Percentiles rank a stretch among this genome's conserved stretches.
Conservation (phyloP, 2,888 invertebrate species). For the Lepidocyrtoides sp. region DNA sequence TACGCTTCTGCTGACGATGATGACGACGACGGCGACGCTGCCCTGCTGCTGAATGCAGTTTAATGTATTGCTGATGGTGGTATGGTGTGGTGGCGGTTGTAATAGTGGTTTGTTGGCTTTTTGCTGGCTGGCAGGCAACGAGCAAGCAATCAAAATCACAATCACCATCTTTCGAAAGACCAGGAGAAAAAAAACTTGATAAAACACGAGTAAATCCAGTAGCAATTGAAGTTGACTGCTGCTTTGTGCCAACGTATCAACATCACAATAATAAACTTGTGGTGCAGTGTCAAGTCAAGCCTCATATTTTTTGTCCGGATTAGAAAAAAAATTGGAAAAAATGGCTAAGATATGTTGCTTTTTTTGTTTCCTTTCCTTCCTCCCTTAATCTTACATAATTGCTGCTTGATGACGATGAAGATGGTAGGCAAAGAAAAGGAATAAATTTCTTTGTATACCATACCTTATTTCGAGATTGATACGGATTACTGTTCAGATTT, state of each 20-base stretch:
- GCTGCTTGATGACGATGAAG: slow-evolving; percentile 17
- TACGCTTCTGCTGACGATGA: slow-evolving; percentile 57
- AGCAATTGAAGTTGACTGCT: slow-evolving; percentile 79
- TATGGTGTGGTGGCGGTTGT: slow-evolving; percentile 50
- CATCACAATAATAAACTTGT: slow-evolving; percentile 63
- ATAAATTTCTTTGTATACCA: too few species aligned
- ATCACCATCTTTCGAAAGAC: slow-evolving; percentile 53
- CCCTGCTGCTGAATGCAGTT: slow-evolving; percentile 51
- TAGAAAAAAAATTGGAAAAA: not conserved
- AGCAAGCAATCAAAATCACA: slow-evolving; percentile 80
- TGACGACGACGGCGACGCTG: slow-evolving; percentile 61
- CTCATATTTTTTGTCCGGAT: slow-evolving; percentile 33
- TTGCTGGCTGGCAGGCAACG: slow-evolving; percentile 71
- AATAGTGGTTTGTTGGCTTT: slow-evolving; percentile 69
- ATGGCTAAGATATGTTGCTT: not conserved
- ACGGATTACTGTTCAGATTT: not conserved
- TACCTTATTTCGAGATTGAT: not conserved
- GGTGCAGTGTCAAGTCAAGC: slow-evolving; percentile 67
- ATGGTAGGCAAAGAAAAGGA: not conserved
- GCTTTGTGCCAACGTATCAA: slow-evolving; percentile 61
- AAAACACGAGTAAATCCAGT: slow-evolving; percentile 80
- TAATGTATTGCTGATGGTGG: slow-evolving; percentile 58
- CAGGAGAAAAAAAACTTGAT: slow-evolving; percentile 73
- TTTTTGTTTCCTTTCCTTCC: slow-evolving; percentile 53
- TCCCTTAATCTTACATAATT: slow-evolving; percentile 59